Evolutionary conservation across 1,140 invertebrate species (phyloP).

Genomic region (Caenorhabditis latens): DNA sequence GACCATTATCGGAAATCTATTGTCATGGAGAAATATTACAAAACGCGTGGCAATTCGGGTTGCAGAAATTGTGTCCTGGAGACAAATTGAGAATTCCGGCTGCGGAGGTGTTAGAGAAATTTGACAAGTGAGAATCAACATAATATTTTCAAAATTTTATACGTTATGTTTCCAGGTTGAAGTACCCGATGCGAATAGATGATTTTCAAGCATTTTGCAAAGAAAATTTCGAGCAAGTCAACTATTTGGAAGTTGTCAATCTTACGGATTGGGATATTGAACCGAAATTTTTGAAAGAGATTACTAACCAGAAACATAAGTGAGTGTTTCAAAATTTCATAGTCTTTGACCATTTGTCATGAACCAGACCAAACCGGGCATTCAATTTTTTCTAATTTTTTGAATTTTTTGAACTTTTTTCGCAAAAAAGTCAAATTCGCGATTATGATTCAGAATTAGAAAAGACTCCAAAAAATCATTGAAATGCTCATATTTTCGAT

Average conservation of each 20-base stretch:
- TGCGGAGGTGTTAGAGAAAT: conserved; percentile 42
- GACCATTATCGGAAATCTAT: conserved; percentile 57
- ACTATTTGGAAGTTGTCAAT: conserved; percentile 83
- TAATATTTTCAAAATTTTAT: background rate
- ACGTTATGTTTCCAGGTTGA: conserved; percentile 27
- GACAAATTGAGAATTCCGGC: conserved; percentile 14
- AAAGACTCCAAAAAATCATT: too few relatives aligned
- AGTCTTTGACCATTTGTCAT: background rate
- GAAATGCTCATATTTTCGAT: background rate
- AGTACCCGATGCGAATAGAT: conserved; percentile 5
- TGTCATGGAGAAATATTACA: conserved; percentile 53
- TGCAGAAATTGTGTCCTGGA: conserved; percentile 59
- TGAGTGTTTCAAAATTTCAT: conserved; percentile 77
- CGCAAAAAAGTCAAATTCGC: too few relatives aligned
- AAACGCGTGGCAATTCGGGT: conserved; percentile 53
- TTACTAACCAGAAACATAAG: conserved; percentile 83
- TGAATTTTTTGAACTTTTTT: too few relatives aligned
- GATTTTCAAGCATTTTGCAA: conserved; percentile 44
- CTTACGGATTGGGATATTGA: conserved; percentile 85
- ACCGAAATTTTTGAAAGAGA: conserved; percentile 80
- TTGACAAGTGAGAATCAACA: conserved; percentile 44
- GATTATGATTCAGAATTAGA: too few relatives aligned
- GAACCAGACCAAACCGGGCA: too few relatives aligned
- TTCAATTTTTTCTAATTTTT: too few relatives aligned
- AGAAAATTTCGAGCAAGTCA: conserved; percentile 32